Percentiles rank a stretch among this genome's conserved stretches.
phyloP scores from a whole-genome alignment of 2,113 vertebrate species.

The Talpa occidentalis region DNA sequence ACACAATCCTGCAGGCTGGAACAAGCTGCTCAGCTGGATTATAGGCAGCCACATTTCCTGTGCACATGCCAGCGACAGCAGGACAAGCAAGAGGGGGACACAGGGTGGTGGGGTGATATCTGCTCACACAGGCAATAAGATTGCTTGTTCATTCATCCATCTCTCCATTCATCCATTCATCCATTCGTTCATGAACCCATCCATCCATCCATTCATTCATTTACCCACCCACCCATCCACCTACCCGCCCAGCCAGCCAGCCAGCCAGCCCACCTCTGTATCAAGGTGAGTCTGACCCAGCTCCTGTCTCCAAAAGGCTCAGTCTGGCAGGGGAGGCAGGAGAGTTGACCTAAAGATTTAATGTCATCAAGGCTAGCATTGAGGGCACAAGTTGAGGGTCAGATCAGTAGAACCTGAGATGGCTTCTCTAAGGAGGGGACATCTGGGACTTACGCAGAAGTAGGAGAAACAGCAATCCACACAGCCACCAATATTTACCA shows the following conservation, averaged over 20 bases:
- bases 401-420: not conserved
- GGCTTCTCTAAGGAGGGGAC: not conserved
- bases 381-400: not conserved
- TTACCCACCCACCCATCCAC: no score
- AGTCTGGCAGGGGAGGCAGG: not conserved
- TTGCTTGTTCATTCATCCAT: no score
- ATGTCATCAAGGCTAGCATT: not conserved
- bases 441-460: not conserved
- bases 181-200: no score
- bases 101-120: not conserved
- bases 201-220: not conserved
- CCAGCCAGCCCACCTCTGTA: not conserved
- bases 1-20: not conserved
- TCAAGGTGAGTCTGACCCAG: not conserved
- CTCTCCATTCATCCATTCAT: not conserved
- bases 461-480: not conserved
- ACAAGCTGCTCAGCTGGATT: accelerated
- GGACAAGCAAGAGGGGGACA: not conserved
- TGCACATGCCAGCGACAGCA: no score
- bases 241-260: no score
- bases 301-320: not conserved
- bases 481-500: accelerated
- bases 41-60: no score
- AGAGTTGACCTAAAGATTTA: accelerated
- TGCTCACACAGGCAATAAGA: not conserved